Conservation (phyloP, 1,140 invertebrate genomes). For the Anagrus nilaparvatae region DNA sequence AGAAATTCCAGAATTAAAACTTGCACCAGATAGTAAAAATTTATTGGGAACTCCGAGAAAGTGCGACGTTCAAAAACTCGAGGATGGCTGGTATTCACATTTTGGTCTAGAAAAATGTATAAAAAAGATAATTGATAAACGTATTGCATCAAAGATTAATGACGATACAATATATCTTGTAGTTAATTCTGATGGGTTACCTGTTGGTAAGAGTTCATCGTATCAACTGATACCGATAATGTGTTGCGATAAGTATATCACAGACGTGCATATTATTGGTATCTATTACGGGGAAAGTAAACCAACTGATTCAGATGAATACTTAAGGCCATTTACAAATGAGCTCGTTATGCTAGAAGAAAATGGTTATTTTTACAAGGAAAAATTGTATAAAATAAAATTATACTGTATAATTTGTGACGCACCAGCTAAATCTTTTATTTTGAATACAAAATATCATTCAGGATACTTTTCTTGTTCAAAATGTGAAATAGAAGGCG, state of each 20-base stretch:
- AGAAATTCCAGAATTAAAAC: too few species aligned
- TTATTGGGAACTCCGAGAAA: too few species aligned
- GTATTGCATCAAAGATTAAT: neutral
- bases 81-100: conserved; percentile 10
- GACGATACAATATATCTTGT: conserved; percentile 4
- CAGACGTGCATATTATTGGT: conserved; percentile 17
- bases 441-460: conserved; percentile 17
- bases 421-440: conserved; percentile 17
- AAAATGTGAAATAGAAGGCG: conserved; percentile 18
- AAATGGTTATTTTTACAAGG: conserved; percentile 11
- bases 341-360: conserved; percentile 15
- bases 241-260: conserved; percentile 10
- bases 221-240: conserved; percentile 22
- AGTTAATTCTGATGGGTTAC: conserved; percentile 17
- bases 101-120: conserved; percentile 8
- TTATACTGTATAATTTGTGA: conserved; percentile 19
- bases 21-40: too few species aligned
- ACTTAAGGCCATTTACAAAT: conserved; percentile 15
- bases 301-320: conserved; percentile 13
- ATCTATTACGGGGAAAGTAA: conserved; percentile 18
- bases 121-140: conserved; percentile 1
- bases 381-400: conserved; percentile 8
- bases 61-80: too few species aligned
- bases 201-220: conserved; percentile 11
- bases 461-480: conserved; percentile 19